Evolutionary conservation across 2,113 vertebrate species (phyloP).

Genomic region (Leptobrachium ailaonicum): DNA sequence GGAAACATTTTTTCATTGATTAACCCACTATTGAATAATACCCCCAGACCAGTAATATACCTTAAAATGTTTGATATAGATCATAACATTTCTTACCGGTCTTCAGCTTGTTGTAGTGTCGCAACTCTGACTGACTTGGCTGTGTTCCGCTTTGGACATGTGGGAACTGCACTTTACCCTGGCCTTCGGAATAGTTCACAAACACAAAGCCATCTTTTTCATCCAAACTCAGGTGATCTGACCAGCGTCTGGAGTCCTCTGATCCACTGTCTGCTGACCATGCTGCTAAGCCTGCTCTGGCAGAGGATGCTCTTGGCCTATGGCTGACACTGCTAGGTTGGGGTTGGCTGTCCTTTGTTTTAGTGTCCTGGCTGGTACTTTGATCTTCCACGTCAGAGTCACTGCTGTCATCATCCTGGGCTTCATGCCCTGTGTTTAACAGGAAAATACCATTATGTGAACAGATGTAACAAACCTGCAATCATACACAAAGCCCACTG

Average conservation of each 20-base stretch:
- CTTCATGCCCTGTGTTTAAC: conserved; percentile 75
- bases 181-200: conserved; percentile 94
- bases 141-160: conserved; percentile 52
- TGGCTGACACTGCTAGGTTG: conserved; percentile 77
- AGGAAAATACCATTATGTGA: conserved; percentile 70
- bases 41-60: no score
- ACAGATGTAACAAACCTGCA: background rate
- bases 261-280: conserved; percentile 88
- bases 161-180: conserved; percentile 69
- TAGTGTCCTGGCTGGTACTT: conserved; percentile 73
- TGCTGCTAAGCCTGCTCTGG: conserved; percentile 64
- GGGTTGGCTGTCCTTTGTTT: conserved; percentile 64
- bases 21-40: no score
- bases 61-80: background rate
- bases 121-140: conserved; percentile 63
- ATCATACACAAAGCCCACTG: no score
- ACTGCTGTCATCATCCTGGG: conserved; percentile 92
- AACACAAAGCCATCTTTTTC: conserved; percentile 98
- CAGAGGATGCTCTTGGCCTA: conserved; percentile 74
- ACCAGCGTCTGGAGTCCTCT: conserved; percentile 92
- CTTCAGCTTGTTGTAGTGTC: conserved; percentile 73
- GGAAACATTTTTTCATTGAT: no score
- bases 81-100: conserved; percentile 63
- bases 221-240: conserved; percentile 91
- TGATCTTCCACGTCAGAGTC: conserved; percentile 90